A percentile compares a stretch with the other conserved stretches of the same genome.
Evolutionary conservation across 2,888 invertebrate genomes (phyloP).

Genomic region (Mimachlamys varia): DNA sequence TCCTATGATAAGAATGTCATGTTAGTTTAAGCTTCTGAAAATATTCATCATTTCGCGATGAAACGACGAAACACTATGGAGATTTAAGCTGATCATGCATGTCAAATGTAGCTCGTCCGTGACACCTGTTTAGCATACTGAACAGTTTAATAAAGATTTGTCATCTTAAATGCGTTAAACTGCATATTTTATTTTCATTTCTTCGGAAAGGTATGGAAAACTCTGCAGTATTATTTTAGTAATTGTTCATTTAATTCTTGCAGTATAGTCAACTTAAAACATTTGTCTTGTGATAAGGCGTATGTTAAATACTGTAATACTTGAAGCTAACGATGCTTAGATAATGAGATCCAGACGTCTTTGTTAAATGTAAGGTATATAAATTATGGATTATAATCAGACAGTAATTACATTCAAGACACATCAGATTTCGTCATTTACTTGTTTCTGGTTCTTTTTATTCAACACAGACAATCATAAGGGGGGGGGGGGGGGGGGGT

Average conservation of each 20-base stretch:
- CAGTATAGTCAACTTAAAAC: too few species aligned
- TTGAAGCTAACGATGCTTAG: neutral
- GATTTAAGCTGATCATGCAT: neutral
- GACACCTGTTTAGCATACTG: neutral
- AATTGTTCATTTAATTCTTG: neutral
- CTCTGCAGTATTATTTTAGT: neutral
- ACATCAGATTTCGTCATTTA: too few species aligned
- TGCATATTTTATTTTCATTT: neutral
- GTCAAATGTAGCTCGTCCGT: neutral
- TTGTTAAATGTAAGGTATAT: neutral
- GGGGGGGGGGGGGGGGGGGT: too few species aligned
- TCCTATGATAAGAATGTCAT: too few species aligned
- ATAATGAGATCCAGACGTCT: neutral
- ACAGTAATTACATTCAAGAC: too few species aligned
- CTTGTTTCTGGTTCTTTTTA: too few species aligned
- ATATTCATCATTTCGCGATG: neutral
- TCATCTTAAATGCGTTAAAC: neutral
- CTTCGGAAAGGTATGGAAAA: neutral
- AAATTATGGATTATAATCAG: too few species aligned
- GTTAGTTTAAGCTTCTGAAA: too few species aligned
- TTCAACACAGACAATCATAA: too few species aligned
- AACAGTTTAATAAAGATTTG: neutral
- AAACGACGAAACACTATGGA: neutral
- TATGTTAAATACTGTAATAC: neutral
- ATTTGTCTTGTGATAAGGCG: too few species aligned